Conservation (phyloP, 2,888 invertebrate species). For the Dexiosoma caninum region DNA sequence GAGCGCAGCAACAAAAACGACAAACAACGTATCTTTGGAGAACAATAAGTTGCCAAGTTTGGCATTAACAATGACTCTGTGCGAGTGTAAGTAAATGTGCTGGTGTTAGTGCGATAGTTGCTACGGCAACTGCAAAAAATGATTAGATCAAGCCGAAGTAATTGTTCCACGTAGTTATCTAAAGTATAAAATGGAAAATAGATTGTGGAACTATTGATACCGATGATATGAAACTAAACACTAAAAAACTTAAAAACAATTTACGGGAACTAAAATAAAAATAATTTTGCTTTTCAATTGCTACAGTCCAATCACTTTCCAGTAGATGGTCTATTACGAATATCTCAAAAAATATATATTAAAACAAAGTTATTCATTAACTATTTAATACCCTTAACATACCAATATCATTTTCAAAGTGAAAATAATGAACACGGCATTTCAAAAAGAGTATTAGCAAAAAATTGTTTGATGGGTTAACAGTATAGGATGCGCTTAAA, state of each 20-base stretch:
- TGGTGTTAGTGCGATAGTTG: constrained; percentile 60
- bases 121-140: neutral
- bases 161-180: neutral
- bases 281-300: neutral
- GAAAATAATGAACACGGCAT: constrained; percentile 31
- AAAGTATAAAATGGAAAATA: neutral
- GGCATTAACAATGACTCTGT: constrained; percentile 68
- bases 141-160: neutral
- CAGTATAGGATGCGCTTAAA: constrained; percentile 37
- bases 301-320: neutral
- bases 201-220: neutral
- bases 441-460: constrained; percentile 17
- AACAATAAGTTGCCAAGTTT: constrained; percentile 70
- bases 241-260: neutral
- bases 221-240: neutral
- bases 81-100: constrained; percentile 1
- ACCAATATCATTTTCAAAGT: neutral
- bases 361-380: too few relatives aligned
- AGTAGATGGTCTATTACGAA: too few relatives aligned
- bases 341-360: too few relatives aligned
- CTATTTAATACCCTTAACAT: neutral
- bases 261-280: neutral
- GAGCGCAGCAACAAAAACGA: constrained; percentile 32
- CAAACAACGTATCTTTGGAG: constrained; percentile 56
- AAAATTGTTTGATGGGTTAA: constrained; percentile 17